Evolutionary conservation across 2,113 vertebrate species (phyloP), one percentile per base, ranked within the genome.

Genomic region (Chaetorhynchus papuensis): DNA sequence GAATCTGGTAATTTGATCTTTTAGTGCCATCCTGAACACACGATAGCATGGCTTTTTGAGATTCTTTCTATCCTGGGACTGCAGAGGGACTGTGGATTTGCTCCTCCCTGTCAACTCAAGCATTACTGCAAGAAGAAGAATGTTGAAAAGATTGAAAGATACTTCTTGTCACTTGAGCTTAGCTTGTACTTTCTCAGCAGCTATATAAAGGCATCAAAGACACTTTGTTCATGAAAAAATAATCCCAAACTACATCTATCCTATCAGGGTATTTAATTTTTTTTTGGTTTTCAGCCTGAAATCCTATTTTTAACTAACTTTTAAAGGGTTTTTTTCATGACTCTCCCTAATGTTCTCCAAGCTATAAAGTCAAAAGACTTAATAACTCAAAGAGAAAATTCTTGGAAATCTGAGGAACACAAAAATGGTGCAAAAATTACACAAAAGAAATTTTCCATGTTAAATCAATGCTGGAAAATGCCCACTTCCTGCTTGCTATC

Each of bases 371-470:
- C 26, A 64, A 47, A 87, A 79, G 20, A 12, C 61, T 71, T 66
- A 79, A 26, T 27, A 76, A 64, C 13, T 20, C 26, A 28, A 37
- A 47, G 37, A 87, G 19, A 33, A 82, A 16, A 20, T 60, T 83
- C 60, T 56, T 54, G 42, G 76, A 60, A 90, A 42, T 6, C 9
- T 23, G 60, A 63, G 33, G 44, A 50, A 35, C 39, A 56, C 42
- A 66, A 49, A 82, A 42, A 21, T 16, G 19, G 5, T 63, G 26
- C 19, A 60, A 60, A 60, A 60, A 60, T 37, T 22, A 26, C 11
- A 15, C 0, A 16, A 22, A 49, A 2, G 2, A 54, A 11, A 15
- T 33, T 53, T 45, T 61, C 26, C 2, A 0, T 30, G 23, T 24
- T 14, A 66, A 78, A 60, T 3, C 8, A 1, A 13, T 39, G 26